Percentiles rank a stretch among this genome's conserved stretches.
Conservation (phyloP, 2,888 invertebrate genomes). For the Syrphus vitripennis region DNA sequence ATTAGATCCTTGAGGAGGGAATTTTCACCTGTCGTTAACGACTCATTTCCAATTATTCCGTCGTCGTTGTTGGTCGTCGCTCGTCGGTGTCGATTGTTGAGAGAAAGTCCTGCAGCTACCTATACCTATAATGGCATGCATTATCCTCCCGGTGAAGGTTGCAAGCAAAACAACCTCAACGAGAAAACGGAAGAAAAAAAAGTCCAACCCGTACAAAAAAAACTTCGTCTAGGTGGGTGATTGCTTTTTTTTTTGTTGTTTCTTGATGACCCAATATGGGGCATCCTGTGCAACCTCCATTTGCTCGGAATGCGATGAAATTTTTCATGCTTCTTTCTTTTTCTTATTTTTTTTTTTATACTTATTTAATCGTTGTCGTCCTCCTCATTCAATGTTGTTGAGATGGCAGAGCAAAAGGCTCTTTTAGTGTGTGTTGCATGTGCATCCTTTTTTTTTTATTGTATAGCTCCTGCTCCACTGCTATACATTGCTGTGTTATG, state of each 20-base stretch:
- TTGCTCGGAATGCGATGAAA: conserved; percentile 54
- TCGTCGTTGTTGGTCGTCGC: neutral
- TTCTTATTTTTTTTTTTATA: conserved; percentile 6
- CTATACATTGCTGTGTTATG: neutral
- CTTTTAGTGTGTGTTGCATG: neutral
- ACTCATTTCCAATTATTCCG: conserved; percentile 55
- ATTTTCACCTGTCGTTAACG: conserved; percentile 69
- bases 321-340: conserved; percentile 8
- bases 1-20: conserved; percentile 6
- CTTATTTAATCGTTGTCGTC: conserved; percentile 50
- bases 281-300: conserved; percentile 43
- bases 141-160: conserved; percentile 41
- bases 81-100: neutral
- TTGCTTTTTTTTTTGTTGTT: conserved; percentile 16
- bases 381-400: neutral
- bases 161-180: neutral
- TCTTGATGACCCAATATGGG: conserved; percentile 31
- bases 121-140: conserved; percentile 37
- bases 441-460: conserved; percentile 1
- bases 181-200: too few species aligned
- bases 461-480: neutral
- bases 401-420: neutral
- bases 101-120: neutral
- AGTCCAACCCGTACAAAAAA: neutral
- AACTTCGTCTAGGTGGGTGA: conserved; percentile 35